Evolutionary conservation across 2,113 vertebrate genomes (phyloP).

Genomic region (Hypomesus transpacificus): DNA sequence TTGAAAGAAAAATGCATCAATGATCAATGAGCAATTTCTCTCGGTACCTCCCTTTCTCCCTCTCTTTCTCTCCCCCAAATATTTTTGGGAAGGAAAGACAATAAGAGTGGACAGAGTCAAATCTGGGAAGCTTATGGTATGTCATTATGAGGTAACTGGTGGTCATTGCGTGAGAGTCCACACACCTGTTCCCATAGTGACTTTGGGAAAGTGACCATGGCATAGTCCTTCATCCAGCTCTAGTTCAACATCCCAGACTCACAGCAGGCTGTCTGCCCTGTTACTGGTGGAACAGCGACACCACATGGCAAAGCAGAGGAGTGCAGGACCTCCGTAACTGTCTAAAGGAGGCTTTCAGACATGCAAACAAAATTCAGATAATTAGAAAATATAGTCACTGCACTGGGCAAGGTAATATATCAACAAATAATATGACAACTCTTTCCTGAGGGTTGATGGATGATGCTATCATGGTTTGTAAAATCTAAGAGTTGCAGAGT

Average conservation of each 20-base stretch:
- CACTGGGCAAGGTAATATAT: not conserved
- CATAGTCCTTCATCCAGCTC: not conserved
- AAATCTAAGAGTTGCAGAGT: not conserved
- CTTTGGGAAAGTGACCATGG: no score
- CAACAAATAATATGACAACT: no score
- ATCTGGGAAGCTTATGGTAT: no score
- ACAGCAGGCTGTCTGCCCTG: constrained; percentile 4
- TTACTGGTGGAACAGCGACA: constrained; percentile 60
- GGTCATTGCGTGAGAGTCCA: constrained; percentile 6
- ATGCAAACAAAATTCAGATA: not conserved
- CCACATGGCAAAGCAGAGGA: constrained; percentile 34
- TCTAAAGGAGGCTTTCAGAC: not conserved
- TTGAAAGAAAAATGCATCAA: not conserved
- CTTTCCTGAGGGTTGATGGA: no score
- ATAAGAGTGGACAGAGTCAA: no score
- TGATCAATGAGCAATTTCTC: constrained; percentile 43
- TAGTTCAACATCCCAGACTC: not conserved
- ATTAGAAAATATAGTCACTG: not conserved
- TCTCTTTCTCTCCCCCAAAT: not conserved
- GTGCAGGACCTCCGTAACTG: constrained; percentile 9
- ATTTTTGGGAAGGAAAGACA: not conserved
- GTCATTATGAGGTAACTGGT: not conserved
- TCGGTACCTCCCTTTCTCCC: not conserved
- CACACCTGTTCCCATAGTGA: constrained; percentile 27
- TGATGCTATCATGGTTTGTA: no score